Base-by-base conservation (phyloP, 2,113 vertebrate species). In the Gasterosteus nipponicus region DNA sequence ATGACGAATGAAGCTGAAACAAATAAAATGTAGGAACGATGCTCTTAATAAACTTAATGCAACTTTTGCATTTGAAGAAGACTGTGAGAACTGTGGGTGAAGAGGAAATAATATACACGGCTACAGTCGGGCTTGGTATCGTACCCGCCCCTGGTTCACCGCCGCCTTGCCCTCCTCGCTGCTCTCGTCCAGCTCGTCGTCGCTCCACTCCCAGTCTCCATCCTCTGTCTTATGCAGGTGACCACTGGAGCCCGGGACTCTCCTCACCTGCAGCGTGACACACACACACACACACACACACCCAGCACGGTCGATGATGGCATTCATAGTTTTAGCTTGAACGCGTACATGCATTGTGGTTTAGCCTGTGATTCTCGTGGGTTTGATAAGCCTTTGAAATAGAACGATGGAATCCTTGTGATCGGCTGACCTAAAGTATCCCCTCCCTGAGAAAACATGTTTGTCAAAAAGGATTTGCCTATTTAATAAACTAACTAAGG, bases 201-300 rank as follows among this genome's bases (percentile, higher is more conserved):
- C 98, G 31, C 98, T 99, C 98, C 98, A 99, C 89, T 99, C 98
- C 98, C 98, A 99, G 82, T 98, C 98, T 19, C 98, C 98, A 47
- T 99, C 97, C 88, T 97, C 98, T 0, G 96, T 99, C 92, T 99
- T 99, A 92, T 99, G 97, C 62, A 99, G 94, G 83, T 98, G 98
- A 64, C 98, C 98, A 5, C 98, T 99, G 60, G 98, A 99, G 80
- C 98, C 98, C 0, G 98, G 98, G 44, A 98, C 97, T 88, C 98
- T 95, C 81, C 97, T 95, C 65, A 99, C 98, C 98, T 99, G 89
- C 3, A 42, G 1, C 60, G 47, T 26, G n/a, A 73, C 62, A 88
- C 51, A 86, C 7, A 19, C 26, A 7, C 53, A 63, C 33, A 35
- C 62, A 88, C 51, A 75, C 62, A 88, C 51, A 86, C 7, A 19